Evolutionary conservation across 2,113 vertebrate species (phyloP).

Genomic region (Canis aureus): DNA sequence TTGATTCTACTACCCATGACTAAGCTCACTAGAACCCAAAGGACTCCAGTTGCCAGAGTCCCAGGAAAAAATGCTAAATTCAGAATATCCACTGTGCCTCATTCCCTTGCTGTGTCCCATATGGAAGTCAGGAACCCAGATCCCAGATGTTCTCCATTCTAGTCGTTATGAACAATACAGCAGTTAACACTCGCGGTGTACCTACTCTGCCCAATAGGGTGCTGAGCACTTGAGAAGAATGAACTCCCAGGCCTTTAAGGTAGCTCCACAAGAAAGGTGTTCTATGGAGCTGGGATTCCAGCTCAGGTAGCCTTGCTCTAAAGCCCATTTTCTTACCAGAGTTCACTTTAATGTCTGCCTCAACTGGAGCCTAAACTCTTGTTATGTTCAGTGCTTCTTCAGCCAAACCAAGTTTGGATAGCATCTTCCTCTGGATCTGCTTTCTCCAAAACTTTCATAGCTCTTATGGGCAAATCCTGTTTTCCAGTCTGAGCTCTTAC

Average conservation of each 20-base stretch:
- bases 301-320: not conserved
- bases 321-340: not conserved
- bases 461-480: not conserved
- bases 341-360: not conserved
- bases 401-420: not conserved
- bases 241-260: not conserved
- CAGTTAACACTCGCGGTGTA: not conserved
- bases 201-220: not conserved
- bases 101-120: not conserved
- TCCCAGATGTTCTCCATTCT: not conserved
- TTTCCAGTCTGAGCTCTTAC: not conserved
- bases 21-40: not conserved
- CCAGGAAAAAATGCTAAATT: not conserved
- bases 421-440: not conserved
- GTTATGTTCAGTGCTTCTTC: not conserved
- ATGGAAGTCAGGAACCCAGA: not conserved
- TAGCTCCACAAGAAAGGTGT: not conserved
- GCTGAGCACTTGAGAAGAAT: not conserved
- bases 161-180: not conserved
- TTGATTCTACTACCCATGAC: not conserved
- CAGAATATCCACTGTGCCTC: not conserved
- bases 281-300: fast-evolving
- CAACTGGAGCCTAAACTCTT: not conserved
- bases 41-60: not conserved
- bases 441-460: not conserved